These are phyloP conservation scores for Noctua comes DNA, from an alignment of 2,888 invertebrate genomes.

Conservation along the genomic window DNA sequence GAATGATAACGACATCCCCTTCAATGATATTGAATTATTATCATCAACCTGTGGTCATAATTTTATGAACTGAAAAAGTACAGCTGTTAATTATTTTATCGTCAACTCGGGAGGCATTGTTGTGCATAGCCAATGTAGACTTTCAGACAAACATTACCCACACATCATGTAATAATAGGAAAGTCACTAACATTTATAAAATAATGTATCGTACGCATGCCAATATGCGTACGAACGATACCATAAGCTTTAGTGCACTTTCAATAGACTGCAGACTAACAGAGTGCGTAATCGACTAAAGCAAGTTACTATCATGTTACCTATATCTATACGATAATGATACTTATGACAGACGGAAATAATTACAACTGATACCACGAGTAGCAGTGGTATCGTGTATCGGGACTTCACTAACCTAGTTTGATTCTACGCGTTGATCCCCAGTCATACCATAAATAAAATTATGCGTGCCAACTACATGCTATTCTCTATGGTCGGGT, in stretches of 20 bases:
- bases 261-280: constrained; percentile 21
- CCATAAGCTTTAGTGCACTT: constrained; percentile 46
- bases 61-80: constrained; percentile 1
- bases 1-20: constrained; percentile 20
- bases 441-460: constrained; percentile 34
- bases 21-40: constrained; percentile 26
- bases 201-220: too few relatives aligned
- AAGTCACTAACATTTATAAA: neutral
- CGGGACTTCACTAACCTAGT: constrained; percentile 61
- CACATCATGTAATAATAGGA: neutral
- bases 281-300: constrained; percentile 53
- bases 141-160: neutral
- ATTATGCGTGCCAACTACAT: constrained; percentile 38
- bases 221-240: constrained; percentile 30
- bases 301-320: constrained; percentile 49
- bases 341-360: constrained; percentile 59
- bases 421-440: constrained; percentile 51
- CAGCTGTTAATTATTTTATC: neutral
- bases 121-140: constrained; percentile 13
- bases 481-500: constrained; percentile 51
- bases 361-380: constrained; percentile 58
- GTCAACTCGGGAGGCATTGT: neutral
- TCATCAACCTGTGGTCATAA: constrained; percentile 24
- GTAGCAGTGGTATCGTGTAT: constrained; percentile 54
- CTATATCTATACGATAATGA: constrained; percentile 35